A percentile compares a stretch with the other conserved stretches of the same genome.
Evolutionary conservation across 2,113 vertebrate genomes (phyloP).

Genomic region (Trachemys scripta): DNA sequence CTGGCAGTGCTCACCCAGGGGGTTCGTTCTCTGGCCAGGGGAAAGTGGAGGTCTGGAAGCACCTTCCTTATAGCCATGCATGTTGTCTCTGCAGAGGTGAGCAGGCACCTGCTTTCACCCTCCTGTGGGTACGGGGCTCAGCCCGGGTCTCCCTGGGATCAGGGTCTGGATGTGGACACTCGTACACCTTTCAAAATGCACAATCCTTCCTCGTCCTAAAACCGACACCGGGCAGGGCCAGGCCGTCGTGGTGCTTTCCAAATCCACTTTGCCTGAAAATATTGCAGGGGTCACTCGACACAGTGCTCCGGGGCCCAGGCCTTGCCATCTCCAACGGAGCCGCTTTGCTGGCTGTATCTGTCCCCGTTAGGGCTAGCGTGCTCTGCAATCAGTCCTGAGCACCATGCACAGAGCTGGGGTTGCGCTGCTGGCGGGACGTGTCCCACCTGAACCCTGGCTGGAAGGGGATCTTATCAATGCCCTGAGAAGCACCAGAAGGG

Average conservation of each 20-base stretch:
- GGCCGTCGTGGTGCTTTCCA: not conserved
- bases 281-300: not conserved
- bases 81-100: not conserved
- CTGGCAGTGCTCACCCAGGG: not conserved
- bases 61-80: not conserved
- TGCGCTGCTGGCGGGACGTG: not conserved
- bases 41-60: not conserved
- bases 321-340: not conserved
- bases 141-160: not conserved
- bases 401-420: not conserved
- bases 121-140: not conserved
- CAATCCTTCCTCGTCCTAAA: not conserved
- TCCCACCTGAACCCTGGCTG: not conserved
- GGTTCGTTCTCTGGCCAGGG: not conserved
- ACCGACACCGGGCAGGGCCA: not conserved
- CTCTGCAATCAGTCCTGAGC: not conserved
- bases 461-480: not conserved
- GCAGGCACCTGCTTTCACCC: not conserved
- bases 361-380: not conserved
- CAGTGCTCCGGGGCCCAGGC: accelerated
- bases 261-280: not conserved
- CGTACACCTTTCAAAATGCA: not conserved
- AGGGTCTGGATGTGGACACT: not conserved
- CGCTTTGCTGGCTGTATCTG: not conserved
- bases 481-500: not conserved